A percentile compares a stretch with the other conserved stretches of the same genome.
These are phyloP conservation scores for Aspidapion aeneum DNA, from an alignment of 2,888 invertebrate genomes.

Conservation along the genomic window DNA sequence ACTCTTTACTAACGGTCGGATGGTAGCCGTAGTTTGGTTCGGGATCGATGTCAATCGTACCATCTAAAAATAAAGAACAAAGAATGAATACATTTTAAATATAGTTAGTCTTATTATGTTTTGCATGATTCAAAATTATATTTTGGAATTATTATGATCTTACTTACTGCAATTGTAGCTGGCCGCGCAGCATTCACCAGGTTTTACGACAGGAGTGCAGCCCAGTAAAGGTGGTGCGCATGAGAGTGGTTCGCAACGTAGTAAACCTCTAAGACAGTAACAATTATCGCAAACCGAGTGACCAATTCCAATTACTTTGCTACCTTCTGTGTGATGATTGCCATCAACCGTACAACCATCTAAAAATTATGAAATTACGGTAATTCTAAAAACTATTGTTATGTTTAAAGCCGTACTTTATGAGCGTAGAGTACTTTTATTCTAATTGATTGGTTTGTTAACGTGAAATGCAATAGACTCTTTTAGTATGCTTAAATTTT, in stretches of 20 bases:
- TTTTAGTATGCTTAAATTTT: no score
- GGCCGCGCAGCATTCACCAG: constrained; percentile 80
- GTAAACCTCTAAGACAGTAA: constrained; percentile 71
- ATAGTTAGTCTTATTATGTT: no score
- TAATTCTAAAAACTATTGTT: no score
- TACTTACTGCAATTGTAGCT: constrained; percentile 76
- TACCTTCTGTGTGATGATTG: constrained; percentile 64
- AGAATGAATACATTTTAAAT: no score
- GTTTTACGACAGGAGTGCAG: constrained; percentile 70
- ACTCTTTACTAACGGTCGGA: constrained; percentile 53
- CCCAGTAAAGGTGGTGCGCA: constrained; percentile 74
- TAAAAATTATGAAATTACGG: constrained; percentile 27
- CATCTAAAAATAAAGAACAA: constrained; percentile 48
- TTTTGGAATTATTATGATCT: constrained; percentile 10
- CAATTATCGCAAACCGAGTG: constrained; percentile 71
- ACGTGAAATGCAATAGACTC: no score
- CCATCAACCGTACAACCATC: constrained; percentile 63
- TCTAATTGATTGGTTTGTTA: no score
- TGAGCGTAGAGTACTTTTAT: no score
- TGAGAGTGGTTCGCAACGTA: constrained; percentile 70
- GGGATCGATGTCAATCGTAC: constrained; percentile 52
- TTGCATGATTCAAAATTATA: no score
- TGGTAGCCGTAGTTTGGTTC: constrained; percentile 51
- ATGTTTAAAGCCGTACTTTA: no score
- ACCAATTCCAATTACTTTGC: constrained; percentile 58